Conservation (phyloP, 2,888 invertebrate genomes). For the Heptascelio sp. region DNA sequence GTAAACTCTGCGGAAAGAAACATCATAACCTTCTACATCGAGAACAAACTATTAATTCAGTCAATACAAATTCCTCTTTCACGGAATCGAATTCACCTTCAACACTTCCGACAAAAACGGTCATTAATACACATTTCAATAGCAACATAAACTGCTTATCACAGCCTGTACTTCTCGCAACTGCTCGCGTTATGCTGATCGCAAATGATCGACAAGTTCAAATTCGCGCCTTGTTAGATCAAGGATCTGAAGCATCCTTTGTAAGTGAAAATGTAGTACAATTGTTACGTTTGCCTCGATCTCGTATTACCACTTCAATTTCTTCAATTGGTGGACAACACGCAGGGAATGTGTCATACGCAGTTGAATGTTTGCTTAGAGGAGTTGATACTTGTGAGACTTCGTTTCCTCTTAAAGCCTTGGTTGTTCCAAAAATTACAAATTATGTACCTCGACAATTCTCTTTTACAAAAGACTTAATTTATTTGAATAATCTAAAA, state of each 20-base stretch:
- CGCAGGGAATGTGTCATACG: conserved; percentile 6
- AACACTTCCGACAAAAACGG: too few species aligned
- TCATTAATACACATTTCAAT: neutral
- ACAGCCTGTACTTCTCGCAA: conserved; percentile 49
- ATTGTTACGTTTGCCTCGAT: conserved; percentile 36
- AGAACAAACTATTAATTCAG: neutral
- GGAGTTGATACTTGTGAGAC: conserved; percentile 1
- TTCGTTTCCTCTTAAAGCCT: conserved; percentile 2
- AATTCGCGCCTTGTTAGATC: conserved; percentile 57
- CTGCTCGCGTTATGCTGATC: conserved; percentile 44
- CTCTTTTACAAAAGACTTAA: neutral
- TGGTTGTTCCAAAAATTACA: too few species aligned
- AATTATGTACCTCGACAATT: conserved; percentile 23
- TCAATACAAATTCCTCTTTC: too few species aligned
- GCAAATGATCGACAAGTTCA: conserved; percentile 30
- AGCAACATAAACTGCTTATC: neutral
- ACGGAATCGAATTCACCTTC: too few species aligned
- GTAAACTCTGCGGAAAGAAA: neutral
- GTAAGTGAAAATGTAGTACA: conserved; percentile 55
- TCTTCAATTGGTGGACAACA: conserved; percentile 47
- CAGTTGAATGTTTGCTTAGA: conserved; percentile 8
- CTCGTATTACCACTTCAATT: conserved; percentile 40
- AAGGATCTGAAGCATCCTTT: too few species aligned
- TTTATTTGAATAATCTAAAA: conserved; percentile 31
- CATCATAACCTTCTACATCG: conserved; percentile 18